phyloP scores from a whole-genome alignment of 2,797 vertebrate genomes.

The Coregonus ussuriensis region DNA sequence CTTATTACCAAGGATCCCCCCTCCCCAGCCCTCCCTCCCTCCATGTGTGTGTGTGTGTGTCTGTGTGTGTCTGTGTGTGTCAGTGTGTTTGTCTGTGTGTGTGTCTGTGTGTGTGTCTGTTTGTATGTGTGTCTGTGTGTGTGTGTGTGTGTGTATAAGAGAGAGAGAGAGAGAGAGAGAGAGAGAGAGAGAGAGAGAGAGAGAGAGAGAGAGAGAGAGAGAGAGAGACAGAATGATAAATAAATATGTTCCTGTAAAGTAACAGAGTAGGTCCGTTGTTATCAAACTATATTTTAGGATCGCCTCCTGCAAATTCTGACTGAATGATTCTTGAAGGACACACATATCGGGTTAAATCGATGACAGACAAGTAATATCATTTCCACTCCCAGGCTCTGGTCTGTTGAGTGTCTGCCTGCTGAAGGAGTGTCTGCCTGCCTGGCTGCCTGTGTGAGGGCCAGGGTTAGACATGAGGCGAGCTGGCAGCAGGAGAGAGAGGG shows the following conservation, averaged over 20 bases:
- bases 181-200: slow-evolving; percentile 19
- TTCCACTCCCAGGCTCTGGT: slow-evolving; percentile 29
- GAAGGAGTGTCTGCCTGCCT: slow-evolving; percentile 17
- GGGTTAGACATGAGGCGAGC: slow-evolving; percentile 65
- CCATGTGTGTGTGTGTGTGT: slow-evolving; percentile 5
- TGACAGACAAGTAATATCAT: slow-evolving; percentile 32
- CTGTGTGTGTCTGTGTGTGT: neutral
- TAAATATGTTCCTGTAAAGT: slow-evolving; percentile 45
- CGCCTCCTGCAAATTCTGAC: slow-evolving; percentile 63
- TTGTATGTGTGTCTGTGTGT: neutral
- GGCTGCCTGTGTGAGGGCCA: slow-evolving; percentile 27
- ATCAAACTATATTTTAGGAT: slow-evolving; percentile 56
- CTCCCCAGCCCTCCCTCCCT: slow-evolving; percentile 48
- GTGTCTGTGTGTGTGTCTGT: neutral
- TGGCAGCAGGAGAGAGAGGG: slow-evolving; percentile 72
- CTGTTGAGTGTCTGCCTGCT: slow-evolving; percentile 48
- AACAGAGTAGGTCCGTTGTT: slow-evolving; percentile 56
- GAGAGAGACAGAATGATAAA: slow-evolving; percentile 48
- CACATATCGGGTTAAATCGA: slow-evolving; percentile 47
- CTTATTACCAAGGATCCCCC: slow-evolving; percentile 61
- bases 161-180: slow-evolving; percentile 35
- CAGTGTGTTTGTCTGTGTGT: neutral
- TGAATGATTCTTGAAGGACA: slow-evolving; percentile 42
- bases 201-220: neutral
- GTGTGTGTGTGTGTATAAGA: slow-evolving; percentile 45